Percentiles rank a stretch among this genome's conserved stretches.
phyloP scores from a whole-genome alignment of 2,888 invertebrate species.

The Meteorus cinctellus region DNA sequence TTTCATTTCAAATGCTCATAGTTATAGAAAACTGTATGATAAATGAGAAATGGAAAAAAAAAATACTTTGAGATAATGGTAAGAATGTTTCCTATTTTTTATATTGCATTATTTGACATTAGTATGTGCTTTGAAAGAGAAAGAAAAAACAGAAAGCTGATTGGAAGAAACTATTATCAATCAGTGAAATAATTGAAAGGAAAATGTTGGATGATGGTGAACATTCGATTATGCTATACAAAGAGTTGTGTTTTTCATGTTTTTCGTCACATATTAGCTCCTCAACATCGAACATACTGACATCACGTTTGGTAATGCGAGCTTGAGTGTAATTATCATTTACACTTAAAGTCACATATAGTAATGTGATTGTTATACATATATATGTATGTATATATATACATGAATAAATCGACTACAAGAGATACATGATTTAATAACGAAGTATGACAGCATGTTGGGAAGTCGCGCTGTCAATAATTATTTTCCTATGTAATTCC shows the following conservation, averaged over 20 bases:
- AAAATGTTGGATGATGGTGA: not conserved
- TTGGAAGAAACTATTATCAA: too few relatives aligned
- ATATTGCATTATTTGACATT: too few relatives aligned
- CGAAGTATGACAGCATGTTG: not conserved
- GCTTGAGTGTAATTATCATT: not conserved
- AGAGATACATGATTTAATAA: constrained; percentile 9
- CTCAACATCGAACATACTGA: constrained; percentile 19
- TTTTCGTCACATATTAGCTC: not conserved
- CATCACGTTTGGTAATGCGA: constrained; percentile 15
- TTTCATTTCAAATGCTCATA: too few relatives aligned
- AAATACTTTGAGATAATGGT: too few relatives aligned
- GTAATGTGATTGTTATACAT: not conserved
- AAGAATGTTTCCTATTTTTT: too few relatives aligned
- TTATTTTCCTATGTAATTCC: not conserved
- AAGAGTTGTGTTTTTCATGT: not conserved
- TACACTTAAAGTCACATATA: not conserved
- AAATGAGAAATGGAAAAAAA: not conserved
- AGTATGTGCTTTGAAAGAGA: too few relatives aligned
- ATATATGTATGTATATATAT: not conserved
- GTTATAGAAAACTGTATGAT: not conserved
- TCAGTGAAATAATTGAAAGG: not conserved
- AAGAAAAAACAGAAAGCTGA: too few relatives aligned
- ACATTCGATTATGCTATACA: not conserved
- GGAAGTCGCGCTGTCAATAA: not conserved
- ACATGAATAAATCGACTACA: not conserved